phyloP scores from a whole-genome alignment of 2,797 vertebrate species.

The Megaceryle alcyon region DNA sequence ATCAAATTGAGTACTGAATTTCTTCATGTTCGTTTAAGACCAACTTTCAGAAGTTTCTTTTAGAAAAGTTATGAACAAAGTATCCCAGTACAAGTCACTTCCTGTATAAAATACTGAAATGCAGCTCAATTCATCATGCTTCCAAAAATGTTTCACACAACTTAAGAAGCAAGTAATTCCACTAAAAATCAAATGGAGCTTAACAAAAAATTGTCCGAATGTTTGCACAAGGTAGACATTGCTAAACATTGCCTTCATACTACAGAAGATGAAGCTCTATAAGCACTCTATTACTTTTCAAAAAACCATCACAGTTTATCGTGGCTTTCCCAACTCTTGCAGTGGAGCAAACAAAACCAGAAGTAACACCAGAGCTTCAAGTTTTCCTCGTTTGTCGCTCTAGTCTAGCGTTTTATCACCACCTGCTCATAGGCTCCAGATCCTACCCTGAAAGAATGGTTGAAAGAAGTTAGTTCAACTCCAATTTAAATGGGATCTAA shows the following conservation, averaged over 20 bases:
- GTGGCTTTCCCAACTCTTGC: slow-evolving; percentile 9
- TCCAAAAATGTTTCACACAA: neutral
- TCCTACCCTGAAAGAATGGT: slow-evolving; percentile 81
- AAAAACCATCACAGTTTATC: neutral
- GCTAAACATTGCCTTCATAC: neutral
- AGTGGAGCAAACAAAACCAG: neutral
- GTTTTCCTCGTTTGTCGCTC: neutral
- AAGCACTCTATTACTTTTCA: neutral
- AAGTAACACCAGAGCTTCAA: neutral
- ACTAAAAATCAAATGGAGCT: neutral
- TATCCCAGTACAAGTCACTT: neutral
- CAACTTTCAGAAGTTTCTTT: neutral
- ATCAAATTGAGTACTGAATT: neutral
- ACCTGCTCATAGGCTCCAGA: slow-evolving; percentile 95
- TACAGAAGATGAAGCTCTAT: neutral
- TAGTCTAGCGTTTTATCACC: slow-evolving; percentile 92
- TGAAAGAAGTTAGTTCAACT: neutral
- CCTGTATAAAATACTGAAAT: neutral
- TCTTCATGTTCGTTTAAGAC: neutral
- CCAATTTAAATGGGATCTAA: neutral
- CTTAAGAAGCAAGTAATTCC: neutral
- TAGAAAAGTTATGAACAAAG: neutral
- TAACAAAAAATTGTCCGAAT: neutral
- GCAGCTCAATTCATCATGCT: neutral
- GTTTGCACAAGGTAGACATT: neutral